Evolutionary conservation across 1,140 invertebrate species (phyloP).

Genomic region (Dolichoris vasculosae): DNA sequence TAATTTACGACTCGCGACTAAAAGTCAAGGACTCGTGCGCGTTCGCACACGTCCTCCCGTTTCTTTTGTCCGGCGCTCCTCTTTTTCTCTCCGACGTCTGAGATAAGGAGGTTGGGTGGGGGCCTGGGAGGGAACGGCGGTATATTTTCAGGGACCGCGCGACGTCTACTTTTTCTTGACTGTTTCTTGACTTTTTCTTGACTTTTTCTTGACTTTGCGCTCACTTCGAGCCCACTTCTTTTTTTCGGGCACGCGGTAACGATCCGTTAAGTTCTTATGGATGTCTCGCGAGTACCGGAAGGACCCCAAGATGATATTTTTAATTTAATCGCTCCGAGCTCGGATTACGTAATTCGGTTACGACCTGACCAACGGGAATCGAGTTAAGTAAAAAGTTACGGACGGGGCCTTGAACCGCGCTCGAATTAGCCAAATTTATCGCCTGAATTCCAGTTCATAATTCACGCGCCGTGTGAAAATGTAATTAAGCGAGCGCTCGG

Average conservation of each 20-base stretch:
- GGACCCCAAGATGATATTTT: not conserved
- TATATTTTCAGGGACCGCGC: no score
- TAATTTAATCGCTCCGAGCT: not conserved
- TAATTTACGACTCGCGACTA: slow-evolving; percentile 59
- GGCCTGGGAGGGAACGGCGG: no score
- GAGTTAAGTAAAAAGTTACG: not conserved
- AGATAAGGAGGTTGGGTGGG: no score
- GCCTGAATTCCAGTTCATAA: no score
- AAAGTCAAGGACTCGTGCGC: slow-evolving; percentile 56
- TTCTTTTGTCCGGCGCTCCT: slow-evolving; percentile 1
- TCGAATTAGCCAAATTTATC: no score
- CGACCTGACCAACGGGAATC: no score
- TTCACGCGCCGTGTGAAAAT: not conserved
- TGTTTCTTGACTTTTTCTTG: slow-evolving; percentile 17
- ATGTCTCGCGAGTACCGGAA: not conserved
- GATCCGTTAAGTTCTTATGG: not conserved
- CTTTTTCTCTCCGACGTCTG: no score
- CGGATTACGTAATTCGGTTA: slow-evolving; percentile 23
- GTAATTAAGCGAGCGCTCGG: not conserved
- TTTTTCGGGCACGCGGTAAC: not conserved
- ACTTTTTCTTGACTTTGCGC: no score
- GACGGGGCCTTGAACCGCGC: no score
- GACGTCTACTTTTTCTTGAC: not conserved
- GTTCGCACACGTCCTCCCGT: not conserved
- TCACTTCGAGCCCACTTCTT: no score